Evolutionary conservation across 2,888 invertebrate species (phyloP).

Genomic region (Elysia crispata): DNA sequence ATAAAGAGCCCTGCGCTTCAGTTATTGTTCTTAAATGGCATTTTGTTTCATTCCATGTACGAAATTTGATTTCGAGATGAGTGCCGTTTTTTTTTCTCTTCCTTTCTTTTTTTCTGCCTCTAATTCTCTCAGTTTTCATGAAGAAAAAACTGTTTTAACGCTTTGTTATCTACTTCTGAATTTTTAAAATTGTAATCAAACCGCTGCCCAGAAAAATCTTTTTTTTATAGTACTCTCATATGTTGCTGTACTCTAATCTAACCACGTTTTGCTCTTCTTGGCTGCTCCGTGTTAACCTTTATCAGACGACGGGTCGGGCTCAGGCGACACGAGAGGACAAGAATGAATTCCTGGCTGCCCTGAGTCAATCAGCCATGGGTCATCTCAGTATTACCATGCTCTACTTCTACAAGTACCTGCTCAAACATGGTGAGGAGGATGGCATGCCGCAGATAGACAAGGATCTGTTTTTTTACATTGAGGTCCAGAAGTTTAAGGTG

Average conservation of each 20-base stretch:
- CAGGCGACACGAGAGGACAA: constrained; percentile 74
- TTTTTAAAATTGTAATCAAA: not conserved
- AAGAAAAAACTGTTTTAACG: not conserved
- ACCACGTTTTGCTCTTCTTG: not conserved
- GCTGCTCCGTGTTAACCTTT: too few relatives aligned
- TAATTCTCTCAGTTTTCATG: too few relatives aligned
- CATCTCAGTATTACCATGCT: constrained; percentile 71
- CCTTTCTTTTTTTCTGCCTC: too few relatives aligned
- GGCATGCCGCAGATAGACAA: constrained; percentile 73
- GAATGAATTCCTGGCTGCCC: constrained; percentile 70
- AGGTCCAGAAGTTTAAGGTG: constrained; percentile 77
- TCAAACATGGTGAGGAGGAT: constrained; percentile 74
- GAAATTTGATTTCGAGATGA: too few relatives aligned
- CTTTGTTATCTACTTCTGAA: not conserved
- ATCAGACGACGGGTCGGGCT: constrained; percentile 65
- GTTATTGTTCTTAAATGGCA: too few relatives aligned
- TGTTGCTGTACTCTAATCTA: too few relatives aligned
- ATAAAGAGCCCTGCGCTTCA: too few relatives aligned
- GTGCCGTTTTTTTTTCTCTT: too few relatives aligned
- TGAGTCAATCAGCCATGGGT: constrained; percentile 70
- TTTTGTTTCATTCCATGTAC: too few relatives aligned
- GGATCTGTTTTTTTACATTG: constrained; percentile 76
- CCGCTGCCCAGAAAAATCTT: not conserved
- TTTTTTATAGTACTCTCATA: not conserved
- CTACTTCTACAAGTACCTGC: constrained; percentile 76